phyloP scores from a whole-genome alignment of 1,140 invertebrate genomes.

The Argopecten irradians region DNA sequence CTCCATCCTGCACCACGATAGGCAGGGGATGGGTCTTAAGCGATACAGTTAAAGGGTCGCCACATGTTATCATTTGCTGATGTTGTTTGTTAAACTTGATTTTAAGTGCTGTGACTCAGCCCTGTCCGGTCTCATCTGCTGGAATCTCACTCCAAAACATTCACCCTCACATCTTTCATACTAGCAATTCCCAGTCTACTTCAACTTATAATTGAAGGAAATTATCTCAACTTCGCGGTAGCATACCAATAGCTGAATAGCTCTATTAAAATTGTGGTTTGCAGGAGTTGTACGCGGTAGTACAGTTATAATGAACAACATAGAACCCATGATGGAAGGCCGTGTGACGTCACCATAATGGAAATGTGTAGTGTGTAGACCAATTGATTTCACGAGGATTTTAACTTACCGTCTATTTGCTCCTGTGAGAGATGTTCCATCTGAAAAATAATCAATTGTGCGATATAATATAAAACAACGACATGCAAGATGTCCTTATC shows the following conservation, averaged over 20 bases:
- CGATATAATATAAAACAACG: background rate
- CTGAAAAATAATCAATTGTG: background rate
- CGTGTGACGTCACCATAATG: background rate
- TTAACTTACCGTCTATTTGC: background rate
- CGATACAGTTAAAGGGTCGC: background rate
- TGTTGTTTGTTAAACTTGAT: background rate
- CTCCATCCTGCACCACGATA: background rate
- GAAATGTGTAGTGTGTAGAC: background rate
- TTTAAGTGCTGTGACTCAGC: background rate
- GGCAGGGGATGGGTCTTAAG: background rate
- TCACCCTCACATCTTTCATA: background rate
- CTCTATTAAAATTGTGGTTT: background rate
- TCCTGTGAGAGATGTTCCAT: conserved; percentile 8
- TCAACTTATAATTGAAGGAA: background rate
- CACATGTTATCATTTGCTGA: background rate
- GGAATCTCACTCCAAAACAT: background rate
- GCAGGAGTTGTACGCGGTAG: background rate
- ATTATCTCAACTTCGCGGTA: background rate
- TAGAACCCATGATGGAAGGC: background rate
- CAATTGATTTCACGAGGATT: background rate
- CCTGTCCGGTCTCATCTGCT: background rate
- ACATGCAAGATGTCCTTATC: background rate
- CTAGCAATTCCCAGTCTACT: background rate
- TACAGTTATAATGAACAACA: background rate
- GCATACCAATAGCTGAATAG: background rate